Conservation (phyloP, 1,140 invertebrate genomes). For the Polypedilum pembai region DNA sequence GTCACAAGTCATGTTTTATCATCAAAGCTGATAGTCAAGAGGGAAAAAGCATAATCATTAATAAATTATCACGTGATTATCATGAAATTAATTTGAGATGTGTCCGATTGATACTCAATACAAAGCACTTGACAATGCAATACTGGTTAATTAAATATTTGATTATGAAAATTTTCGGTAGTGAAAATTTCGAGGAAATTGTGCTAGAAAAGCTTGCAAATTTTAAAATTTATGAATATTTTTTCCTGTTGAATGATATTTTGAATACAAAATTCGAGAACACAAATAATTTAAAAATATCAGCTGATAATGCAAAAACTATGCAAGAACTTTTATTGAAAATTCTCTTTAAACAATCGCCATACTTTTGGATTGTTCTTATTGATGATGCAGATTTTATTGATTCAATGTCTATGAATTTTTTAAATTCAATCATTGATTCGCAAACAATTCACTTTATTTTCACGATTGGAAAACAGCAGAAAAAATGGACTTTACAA, state of each 20-base stretch:
- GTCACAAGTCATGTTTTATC: neutral
- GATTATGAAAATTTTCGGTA: neutral
- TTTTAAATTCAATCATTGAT: constrained; percentile 41
- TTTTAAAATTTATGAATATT: neutral
- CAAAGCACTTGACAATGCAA: neutral
- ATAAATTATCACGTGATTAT: neutral
- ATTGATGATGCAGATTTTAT: constrained; percentile 47
- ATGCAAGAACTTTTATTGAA: too few relatives aligned
- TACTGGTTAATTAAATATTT: neutral
- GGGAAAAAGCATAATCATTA: neutral
- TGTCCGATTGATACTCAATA: neutral
- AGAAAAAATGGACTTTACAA: neutral
- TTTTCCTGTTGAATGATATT: neutral
- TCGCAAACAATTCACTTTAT: neutral
- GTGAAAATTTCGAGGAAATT: neutral
- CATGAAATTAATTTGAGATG: neutral
- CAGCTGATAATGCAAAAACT: too few relatives aligned
- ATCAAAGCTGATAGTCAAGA: neutral
- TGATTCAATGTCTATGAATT: constrained; percentile 45
- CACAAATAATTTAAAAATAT: neutral
- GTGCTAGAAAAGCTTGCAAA: neutral
- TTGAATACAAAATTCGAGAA: neutral
- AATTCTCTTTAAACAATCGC: too few relatives aligned
- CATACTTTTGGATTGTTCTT: constrained; percentile 44
- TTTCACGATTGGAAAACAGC: neutral